A percentile compares a stretch with the other conserved stretches of the same genome.
phyloP scores from a whole-genome alignment of 2,888 invertebrate genomes.

The Drosophila antonietae region DNA sequence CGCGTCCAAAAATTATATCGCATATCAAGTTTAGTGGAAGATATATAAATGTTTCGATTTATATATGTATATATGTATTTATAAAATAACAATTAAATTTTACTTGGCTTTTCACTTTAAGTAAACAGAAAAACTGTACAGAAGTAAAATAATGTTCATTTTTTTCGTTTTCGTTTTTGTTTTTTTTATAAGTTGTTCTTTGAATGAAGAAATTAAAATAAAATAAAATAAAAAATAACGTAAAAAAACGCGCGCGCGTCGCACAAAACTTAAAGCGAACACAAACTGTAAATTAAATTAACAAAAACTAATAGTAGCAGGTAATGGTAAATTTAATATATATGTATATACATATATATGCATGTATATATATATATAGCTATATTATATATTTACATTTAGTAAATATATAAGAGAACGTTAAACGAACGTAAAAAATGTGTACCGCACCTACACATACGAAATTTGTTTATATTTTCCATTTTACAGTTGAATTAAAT shows the following conservation, averaged over 20 bases:
- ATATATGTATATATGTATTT: constrained; percentile 18
- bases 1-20: constrained; percentile 63
- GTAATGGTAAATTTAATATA: constrained; percentile 55
- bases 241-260: constrained; percentile 57
- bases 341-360: constrained; percentile 15
- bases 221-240: constrained; percentile 24
- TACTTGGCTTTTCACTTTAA: constrained; percentile 48
- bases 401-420: constrained; percentile 55
- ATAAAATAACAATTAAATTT: constrained; percentile 49
- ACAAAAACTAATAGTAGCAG: constrained; percentile 74
- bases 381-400: constrained; percentile 24
- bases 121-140: constrained; percentile 68
- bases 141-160: constrained; percentile 42
- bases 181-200: constrained; percentile 23
- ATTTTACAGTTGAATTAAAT: constrained; percentile 57
- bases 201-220: constrained; percentile 27
- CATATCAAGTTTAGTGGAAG: constrained; percentile 55
- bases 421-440: constrained; percentile 70
- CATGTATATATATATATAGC: not conserved
- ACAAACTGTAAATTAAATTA: constrained; percentile 74
- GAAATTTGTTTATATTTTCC: constrained; percentile 45
- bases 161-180: not conserved
- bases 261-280: constrained; percentile 68
- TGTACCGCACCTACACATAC: constrained; percentile 36
- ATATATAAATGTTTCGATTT: constrained; percentile 29